phyloP scores from a whole-genome alignment of 2,888 invertebrate species.

The Epinotia bilunana region DNA sequence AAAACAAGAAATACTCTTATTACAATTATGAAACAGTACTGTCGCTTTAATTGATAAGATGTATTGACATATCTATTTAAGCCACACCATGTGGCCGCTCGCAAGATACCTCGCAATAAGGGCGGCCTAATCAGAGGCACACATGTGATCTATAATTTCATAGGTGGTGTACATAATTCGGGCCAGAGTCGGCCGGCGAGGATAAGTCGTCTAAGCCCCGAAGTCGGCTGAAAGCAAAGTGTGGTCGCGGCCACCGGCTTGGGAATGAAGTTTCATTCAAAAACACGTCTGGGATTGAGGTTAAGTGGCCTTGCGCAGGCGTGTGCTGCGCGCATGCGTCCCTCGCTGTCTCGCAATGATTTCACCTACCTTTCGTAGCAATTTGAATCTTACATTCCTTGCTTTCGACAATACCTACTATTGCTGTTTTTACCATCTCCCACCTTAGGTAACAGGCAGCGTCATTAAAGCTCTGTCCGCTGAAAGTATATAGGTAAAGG shows the following conservation, averaged over 20 bases:
- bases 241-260: constrained; percentile 66
- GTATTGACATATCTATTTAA: not conserved
- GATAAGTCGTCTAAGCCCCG: constrained; percentile 56
- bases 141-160: constrained; percentile 23
- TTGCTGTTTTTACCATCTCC: constrained; percentile 20
- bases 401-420: constrained; percentile 16
- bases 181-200: constrained; percentile 40
- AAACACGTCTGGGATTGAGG: constrained; percentile 81
- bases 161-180: constrained; percentile 29
- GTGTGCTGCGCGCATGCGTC: constrained; percentile 71
- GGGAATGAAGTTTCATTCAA: constrained; percentile 80
- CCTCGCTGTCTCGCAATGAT: constrained; percentile 71
- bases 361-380: constrained; percentile 71
- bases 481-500: no score
- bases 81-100: not conserved
- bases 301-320: constrained; percentile 78
- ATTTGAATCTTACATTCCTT: constrained; percentile 63
- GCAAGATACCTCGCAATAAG: not conserved
- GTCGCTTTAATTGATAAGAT: not conserved
- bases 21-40: not conserved
- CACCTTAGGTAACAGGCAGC: not conserved
- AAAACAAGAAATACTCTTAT: not conserved
- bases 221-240: constrained; percentile 72
- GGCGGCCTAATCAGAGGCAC: not conserved
- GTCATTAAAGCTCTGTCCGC: not conserved